A percentile compares a stretch with the other conserved stretches of the same genome.
Evolutionary conservation across 2,113 vertebrate genomes (phyloP).

Genomic region (Saccopteryx bilineata): DNA sequence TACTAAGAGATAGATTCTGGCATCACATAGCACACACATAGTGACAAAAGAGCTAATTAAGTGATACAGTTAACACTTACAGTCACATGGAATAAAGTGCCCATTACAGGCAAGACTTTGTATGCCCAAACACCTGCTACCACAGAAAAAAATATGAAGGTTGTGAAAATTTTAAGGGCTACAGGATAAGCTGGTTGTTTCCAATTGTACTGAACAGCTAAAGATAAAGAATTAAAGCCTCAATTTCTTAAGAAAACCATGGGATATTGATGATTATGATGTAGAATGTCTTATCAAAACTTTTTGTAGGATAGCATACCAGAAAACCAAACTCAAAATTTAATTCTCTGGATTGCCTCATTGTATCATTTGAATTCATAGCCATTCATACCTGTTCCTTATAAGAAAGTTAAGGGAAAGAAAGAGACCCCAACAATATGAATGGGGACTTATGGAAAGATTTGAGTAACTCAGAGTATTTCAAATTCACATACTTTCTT

Average conservation of each 20-base stretch:
- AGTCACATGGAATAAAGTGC: background rate
- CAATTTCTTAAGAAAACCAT: conserved; percentile 41
- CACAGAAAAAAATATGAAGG: background rate
- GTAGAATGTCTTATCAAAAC: background rate
- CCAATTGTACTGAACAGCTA: background rate
- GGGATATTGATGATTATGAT: background rate
- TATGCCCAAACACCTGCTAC: background rate
- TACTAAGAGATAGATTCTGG: background rate
- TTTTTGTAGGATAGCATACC: background rate
- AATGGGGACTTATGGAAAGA: background rate
- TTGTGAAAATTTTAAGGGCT: background rate
- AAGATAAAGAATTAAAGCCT: background rate
- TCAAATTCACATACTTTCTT: background rate
- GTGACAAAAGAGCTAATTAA: background rate
- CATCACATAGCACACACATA: background rate
- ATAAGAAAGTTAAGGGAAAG: background rate
- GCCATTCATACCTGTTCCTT: background rate
- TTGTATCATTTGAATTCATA: conserved; percentile 21
- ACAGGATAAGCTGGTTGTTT: background rate
- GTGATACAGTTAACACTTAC: background rate
- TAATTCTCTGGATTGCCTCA: background rate
- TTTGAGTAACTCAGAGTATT: background rate
- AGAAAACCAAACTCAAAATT: conserved; percentile 31
- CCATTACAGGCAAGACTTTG: conserved; percentile 16
- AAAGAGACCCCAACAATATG: background rate